Conservation (phyloP, 1,140 invertebrate species). For the Sinonovacula constricta region DNA sequence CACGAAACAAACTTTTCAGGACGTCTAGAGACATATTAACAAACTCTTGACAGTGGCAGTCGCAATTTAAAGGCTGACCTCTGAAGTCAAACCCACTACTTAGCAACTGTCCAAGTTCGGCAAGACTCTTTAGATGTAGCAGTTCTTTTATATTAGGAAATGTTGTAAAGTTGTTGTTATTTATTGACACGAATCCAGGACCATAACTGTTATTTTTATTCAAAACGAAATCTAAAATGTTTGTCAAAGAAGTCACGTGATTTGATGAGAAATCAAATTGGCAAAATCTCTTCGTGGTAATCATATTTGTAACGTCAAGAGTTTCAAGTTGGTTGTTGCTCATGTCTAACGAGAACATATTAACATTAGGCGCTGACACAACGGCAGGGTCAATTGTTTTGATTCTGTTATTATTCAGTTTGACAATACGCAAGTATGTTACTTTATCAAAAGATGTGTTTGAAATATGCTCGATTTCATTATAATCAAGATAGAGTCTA, state of each 20-base stretch:
- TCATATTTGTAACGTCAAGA: slow-evolving; percentile 28
- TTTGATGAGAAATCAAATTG: slow-evolving; percentile 4
- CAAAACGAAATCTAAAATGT: slow-evolving; percentile 5
- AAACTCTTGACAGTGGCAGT: slow-evolving; percentile 33
- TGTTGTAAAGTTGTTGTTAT: slow-evolving; percentile 6
- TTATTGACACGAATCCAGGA: slow-evolving; percentile 30
- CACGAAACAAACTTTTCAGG: background rate
- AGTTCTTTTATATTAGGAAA: slow-evolving; percentile 30
- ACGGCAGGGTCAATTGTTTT: slow-evolving; percentile 14
- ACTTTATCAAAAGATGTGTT: slow-evolving; percentile 25
- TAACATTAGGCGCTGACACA: background rate
- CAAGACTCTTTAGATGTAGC: slow-evolving; percentile 8
- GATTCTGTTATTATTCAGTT: slow-evolving; percentile 21
- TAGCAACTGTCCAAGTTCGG: slow-evolving; percentile 25
- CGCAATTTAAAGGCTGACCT: slow-evolving; percentile 14
- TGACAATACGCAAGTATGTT: background rate
- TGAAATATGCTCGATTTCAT: slow-evolving; percentile 1
- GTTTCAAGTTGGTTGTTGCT: slow-evolving; percentile 25
- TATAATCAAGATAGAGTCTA: slow-evolving; percentile 1
- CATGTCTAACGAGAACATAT: slow-evolving; percentile 14
- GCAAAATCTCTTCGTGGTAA: slow-evolving; percentile 22
- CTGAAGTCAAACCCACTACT: slow-evolving; percentile 34
- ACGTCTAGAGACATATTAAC: slow-evolving; percentile 6
- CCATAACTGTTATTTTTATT: slow-evolving; percentile 16
- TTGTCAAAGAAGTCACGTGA: slow-evolving; percentile 4